These are phyloP conservation scores for Dallia pectoralis DNA, from an alignment of 2,797 vertebrate species.

Conservation along the genomic window DNA sequence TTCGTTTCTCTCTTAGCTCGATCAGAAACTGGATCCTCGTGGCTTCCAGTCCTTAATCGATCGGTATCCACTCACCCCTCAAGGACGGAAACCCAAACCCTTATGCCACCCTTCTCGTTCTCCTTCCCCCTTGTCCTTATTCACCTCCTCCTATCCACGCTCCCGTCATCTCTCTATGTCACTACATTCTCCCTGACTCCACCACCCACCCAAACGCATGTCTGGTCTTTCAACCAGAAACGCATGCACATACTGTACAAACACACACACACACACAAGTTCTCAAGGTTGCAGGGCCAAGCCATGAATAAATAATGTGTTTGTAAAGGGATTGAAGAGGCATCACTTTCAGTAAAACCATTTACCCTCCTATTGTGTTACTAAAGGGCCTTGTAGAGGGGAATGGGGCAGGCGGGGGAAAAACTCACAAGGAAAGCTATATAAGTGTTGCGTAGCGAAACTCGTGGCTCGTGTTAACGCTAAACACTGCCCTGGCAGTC, in stretches of 20 bases:
- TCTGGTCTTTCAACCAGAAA: conserved; percentile 2
- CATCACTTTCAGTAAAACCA: conserved; percentile 81
- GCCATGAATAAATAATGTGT: conserved; percentile 83
- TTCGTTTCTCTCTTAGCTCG: conserved; percentile 61
- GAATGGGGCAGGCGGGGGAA: background rate
- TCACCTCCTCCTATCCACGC: background rate
- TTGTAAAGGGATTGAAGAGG: conserved; percentile 47
- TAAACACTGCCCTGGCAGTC: conserved; percentile 56
- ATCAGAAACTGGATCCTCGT: conserved; percentile 74
- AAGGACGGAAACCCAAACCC: conserved; percentile 80
- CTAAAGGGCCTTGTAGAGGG: conserved; percentile 49
- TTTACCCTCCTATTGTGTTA: conserved; percentile 79
- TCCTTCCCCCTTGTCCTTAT: conserved; percentile 37
- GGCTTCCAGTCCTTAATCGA: conserved; percentile 74
- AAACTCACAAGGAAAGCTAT: conserved; percentile 59
- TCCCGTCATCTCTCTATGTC: background rate
- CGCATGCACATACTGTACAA: conserved; percentile 10
- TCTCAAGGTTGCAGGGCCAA: conserved; percentile 81
- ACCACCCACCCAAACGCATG: conserved; percentile 15
- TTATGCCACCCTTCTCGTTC: conserved; percentile 50
- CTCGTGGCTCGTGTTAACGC: conserved; percentile 62
- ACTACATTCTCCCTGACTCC: conserved; percentile 16
- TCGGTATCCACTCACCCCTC: conserved; percentile 70
- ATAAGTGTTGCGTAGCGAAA: conserved; percentile 48
- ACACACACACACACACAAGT: conserved; percentile 22